These are phyloP conservation scores for Pilophorus perplexus DNA, from an alignment of 2,888 invertebrate species.

Conservation along the genomic window DNA sequence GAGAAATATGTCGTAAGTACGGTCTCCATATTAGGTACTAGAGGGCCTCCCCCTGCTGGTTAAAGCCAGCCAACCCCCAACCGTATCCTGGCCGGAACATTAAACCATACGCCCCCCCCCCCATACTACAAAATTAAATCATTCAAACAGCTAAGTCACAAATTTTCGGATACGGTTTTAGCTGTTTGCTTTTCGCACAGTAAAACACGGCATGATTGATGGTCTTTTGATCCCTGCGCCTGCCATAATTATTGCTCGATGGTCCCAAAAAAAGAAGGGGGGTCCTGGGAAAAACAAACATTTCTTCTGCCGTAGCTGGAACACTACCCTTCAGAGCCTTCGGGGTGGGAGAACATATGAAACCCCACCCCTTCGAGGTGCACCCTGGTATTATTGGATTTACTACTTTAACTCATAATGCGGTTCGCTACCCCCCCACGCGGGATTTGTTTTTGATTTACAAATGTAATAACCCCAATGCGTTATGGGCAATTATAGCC, in stretches of 20 bases:
- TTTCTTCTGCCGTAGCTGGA: slow-evolving; percentile 10
- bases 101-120: too few relatives aligned
- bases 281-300: slow-evolving; percentile 36
- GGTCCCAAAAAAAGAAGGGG: background rate
- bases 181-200: slow-evolving; percentile 34
- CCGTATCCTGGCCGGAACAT: too few relatives aligned
- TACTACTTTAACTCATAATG: slow-evolving; percentile 40
- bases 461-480: slow-evolving; percentile 38
- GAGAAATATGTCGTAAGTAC: too few relatives aligned
- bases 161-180: too few relatives aligned
- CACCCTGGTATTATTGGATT: slow-evolving; percentile 37
- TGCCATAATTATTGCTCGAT: slow-evolving; percentile 9
- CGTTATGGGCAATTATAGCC: slow-evolving; percentile 39
- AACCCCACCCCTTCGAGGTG: background rate
- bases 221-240: slow-evolving; percentile 9
- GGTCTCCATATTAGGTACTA: too few relatives aligned
- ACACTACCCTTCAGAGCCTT: background rate
- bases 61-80: too few relatives aligned
- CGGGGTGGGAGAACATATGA: slow-evolving; percentile 15
- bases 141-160: too few relatives aligned
- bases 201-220: slow-evolving; percentile 24
- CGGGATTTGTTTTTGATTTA: slow-evolving; percentile 40
- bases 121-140: too few relatives aligned
- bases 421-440: slow-evolving; percentile 31
- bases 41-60: too few relatives aligned